Base-by-base conservation (phyloP, 2,113 vertebrate species). In the Lynx canadensis region DNA sequence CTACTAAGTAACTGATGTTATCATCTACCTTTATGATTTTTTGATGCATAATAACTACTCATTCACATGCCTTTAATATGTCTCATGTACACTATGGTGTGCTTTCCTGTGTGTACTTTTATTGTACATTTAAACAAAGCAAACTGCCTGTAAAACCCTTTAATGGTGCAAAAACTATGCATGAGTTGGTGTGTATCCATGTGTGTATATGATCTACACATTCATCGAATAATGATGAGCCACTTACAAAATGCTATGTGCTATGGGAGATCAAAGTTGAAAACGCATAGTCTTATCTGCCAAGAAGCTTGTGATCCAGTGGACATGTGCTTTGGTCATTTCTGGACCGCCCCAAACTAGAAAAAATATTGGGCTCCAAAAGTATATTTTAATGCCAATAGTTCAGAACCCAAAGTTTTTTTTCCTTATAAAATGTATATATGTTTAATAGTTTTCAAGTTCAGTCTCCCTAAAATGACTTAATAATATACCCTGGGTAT, bases 381-480 rank as follows among this genome's bases (percentile, higher is more conserved):
- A 52, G 9, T 78, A 1, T 82, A 52, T 83, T 96, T 86, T 86
- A 94, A 96, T 91, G 41, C 3, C 41, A 71, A 29, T 68, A 33
- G 18, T 15, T 95, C 38, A 82, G 81, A 97, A 84, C 23, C 79
- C 55, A 18, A 36, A 91, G 4, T 9, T 55, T 89, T 52, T 89
- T 76, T 63, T 76, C 7, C 31, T 93, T 89, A 36, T 13, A 80
- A 65, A 92, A 87, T 90, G 74, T 55, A 79, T 8, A 27, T 68
- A 50, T 3, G 3, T 85, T 93, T 91, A 78, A 57, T 83, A 50
- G 33, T 83, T 92, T 95, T 97, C 60, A 85, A 85, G 12, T 90
- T 66, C 66, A 60, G 25, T 36, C 13, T n/a, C 48, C 16, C 7
- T 21, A 6, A 90, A 96, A 83, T 71, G 31, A 89, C 38, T 68